A percentile compares a stretch with the other conserved stretches of the same genome.
Conservation (phyloP, 2,888 invertebrate genomes). For the Mechanitis mazaeus region DNA sequence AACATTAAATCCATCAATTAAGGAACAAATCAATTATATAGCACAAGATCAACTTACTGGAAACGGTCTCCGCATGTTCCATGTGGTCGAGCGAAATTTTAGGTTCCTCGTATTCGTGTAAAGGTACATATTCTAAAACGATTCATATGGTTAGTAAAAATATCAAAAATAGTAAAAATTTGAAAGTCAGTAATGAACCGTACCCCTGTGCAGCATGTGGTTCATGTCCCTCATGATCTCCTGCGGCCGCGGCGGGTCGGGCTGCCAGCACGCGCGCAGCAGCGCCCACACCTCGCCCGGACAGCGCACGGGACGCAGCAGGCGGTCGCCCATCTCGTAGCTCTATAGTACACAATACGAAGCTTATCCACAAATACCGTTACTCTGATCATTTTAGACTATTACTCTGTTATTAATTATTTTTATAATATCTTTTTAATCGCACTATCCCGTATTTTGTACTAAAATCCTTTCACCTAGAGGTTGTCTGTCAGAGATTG, state of each 20-base stretch:
- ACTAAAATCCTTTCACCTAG: no score
- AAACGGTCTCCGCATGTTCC: constrained; percentile 61
- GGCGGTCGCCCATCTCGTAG: constrained; percentile 81
- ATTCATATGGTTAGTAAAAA: constrained; percentile 7
- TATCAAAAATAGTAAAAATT: not conserved
- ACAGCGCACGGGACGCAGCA: constrained; percentile 82
- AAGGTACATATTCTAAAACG: constrained; percentile 59
- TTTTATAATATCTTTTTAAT: no score
- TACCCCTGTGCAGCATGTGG: constrained; percentile 85
- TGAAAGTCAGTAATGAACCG: no score
- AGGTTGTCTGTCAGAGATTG: no score
- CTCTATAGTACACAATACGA: constrained; percentile 56
- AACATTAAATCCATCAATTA: no score
- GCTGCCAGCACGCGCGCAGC: constrained; percentile 89
- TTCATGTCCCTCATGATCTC: constrained; percentile 90
- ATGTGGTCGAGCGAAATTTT: constrained; percentile 60
- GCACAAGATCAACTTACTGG: constrained; percentile 47
- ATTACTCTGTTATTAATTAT: no score
- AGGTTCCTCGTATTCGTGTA: constrained; percentile 64
- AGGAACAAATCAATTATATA: no score
- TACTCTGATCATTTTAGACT: no score
- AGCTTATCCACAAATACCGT: no score
- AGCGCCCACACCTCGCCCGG: constrained; percentile 84
- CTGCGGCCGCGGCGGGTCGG: constrained; percentile 87
- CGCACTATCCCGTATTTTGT: no score